Evolutionary conservation across 2,797 vertebrate species (phyloP).

Genomic region (Sus cebifrons): DNA sequence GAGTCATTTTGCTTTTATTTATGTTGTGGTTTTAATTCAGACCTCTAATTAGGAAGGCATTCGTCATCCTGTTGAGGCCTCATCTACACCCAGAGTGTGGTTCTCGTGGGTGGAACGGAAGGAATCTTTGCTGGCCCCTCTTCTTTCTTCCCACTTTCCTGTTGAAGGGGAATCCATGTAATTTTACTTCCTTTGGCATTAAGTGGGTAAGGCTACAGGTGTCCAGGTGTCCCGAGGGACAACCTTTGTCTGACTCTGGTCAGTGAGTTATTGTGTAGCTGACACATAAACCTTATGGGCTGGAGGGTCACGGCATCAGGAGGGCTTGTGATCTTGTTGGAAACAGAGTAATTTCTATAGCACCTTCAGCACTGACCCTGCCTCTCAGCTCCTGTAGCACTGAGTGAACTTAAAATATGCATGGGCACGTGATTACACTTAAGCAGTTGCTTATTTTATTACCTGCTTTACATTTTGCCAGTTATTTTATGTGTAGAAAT

Average conservation of each 20-base stretch:
- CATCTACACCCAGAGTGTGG: not conserved
- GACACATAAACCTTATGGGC: not conserved
- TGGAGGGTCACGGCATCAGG: not conserved
- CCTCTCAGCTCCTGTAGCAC: not conserved
- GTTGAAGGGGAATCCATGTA: not conserved
- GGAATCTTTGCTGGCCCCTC: not conserved
- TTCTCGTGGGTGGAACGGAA: not conserved
- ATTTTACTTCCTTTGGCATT: not conserved
- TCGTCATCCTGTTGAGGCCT: not conserved
- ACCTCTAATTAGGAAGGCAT: constrained; percentile 62
- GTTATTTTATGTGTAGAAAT: not conserved
- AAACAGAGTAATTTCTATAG: not conserved
- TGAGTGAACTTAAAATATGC: not conserved
- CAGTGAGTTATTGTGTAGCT: not conserved
- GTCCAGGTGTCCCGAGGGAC: not conserved
- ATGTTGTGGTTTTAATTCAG: constrained; percentile 71
- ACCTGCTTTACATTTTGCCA: not conserved
- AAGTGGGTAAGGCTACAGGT: not conserved
- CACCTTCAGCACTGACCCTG: not conserved
- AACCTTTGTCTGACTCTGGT: not conserved
- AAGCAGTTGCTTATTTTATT: not conserved
- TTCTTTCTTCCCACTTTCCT: not conserved
- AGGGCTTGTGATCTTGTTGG: not conserved
- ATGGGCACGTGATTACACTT: not conserved
- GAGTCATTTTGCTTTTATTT: constrained; percentile 71